Base-by-base conservation (phyloP, 1,140 invertebrate species). In the Coelopa frigida region DNA sequence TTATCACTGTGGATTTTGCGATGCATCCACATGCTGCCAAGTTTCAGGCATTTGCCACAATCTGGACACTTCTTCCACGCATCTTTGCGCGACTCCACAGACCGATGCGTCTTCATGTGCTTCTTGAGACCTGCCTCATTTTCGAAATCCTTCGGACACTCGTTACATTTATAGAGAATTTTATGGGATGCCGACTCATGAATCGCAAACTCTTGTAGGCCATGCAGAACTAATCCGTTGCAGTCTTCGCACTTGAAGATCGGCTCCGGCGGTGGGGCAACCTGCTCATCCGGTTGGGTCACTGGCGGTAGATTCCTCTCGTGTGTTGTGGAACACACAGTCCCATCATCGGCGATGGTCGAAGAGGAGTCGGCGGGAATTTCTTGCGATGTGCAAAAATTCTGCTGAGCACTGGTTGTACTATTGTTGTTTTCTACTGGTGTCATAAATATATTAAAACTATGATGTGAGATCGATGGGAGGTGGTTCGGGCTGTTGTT, bases 11-110 rank as follows among this genome's bases (percentile, higher is more conserved):
- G 74, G 5, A 73, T 73, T 48, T 72, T 73, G 21, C 72, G 59
- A 50, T 77, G 75, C 51, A 74, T 70, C 51, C 70, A 72, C 51
- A 75, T 72, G 38, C 72, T 72, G 23, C 72, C 58, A 38, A 71
- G 64, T 48, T 72, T 74, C 39, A 75, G 67, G 40, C 73, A 66
- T 58, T 75, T 75, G 8, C 73, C 74, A 55, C 74, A 75, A 44
- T 74, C 73, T 0, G 67, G 65, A 54, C 75, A 78, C 44, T 68
- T 63, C 37, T 59, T 64, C 60, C 58, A 63, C 14, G 58, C 57
- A 35, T 68, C 60, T 35, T 68, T 68, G 11, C 60, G 61, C 0
- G 54, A 53, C 44, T 62, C 60, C 10, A 37, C 57, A 7, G 39
- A 24, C n/a, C 61, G 57, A 52, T 69, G 65, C 15, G 56, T 61